Evolutionary conservation across 2,797 vertebrate species (phyloP), one percentile per base, ranked within the genome.

Genomic region (Lateolabrax maculatus): DNA sequence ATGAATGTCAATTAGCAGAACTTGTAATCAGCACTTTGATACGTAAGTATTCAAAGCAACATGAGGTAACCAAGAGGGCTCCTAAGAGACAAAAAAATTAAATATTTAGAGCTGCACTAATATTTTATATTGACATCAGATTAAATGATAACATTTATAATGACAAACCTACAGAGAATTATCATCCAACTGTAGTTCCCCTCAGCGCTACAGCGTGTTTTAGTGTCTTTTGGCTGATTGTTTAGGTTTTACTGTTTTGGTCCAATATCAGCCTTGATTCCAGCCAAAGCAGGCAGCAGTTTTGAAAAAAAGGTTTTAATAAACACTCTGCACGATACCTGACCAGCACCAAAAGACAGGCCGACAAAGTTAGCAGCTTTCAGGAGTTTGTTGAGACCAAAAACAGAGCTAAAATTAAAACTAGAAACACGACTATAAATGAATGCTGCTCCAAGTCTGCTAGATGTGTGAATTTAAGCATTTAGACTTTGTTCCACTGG

Each of bases 11-110:
- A 60, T 75, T 64, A 82, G 34, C 48, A 55, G 36, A 37, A 56
- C 23, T 63, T 21, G 43, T 58, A 69, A 71, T 72, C 57, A 68
- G 44, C 39, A 37, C 6, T 67, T 71, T 55, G 16, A 60, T n/a
- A 36, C 48, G 4, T 21, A 44, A 52, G 29, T 29, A 36, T 61
- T 44, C 19, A 73, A 74, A 63, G 23, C 56, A 73, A 56, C 11
- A 62, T 18, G 25, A 68, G n/a, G 41, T 13, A 51, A 34, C 2
- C 9, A 27, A 66, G 23, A 36, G 27, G 3, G 29, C n/a, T 23
- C 11, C 2, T 19, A 44, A 52, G 16, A 13, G 6, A 46, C 5
- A 53, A 48, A 55, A 72, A 55, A 23, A n/a, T 1, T 1, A 23
- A 25, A 9, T 37, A 48, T 75, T 62, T 31, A 73, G 48, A 82